These are phyloP conservation scores for Macrophya annulata DNA, from an alignment of 2,888 invertebrate genomes.

Conservation along the genomic window DNA sequence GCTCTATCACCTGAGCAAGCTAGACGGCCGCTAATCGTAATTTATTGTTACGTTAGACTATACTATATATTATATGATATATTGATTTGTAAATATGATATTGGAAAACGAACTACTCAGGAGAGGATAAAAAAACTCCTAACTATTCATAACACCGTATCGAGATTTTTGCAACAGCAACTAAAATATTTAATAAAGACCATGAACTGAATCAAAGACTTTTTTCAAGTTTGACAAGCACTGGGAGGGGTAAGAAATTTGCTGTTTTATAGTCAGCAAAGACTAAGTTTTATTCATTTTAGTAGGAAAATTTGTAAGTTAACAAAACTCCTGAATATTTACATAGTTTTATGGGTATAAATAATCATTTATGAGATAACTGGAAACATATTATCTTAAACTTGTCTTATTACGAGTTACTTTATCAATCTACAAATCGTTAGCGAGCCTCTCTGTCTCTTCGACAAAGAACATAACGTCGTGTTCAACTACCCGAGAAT, in stretches of 20 bases:
- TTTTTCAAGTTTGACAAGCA: too few relatives aligned
- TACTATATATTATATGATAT: slow-evolving; percentile 6
- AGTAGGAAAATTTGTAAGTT: background rate
- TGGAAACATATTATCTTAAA: background rate
- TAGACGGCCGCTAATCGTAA: background rate
- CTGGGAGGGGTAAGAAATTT: background rate
- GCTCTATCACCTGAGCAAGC: background rate
- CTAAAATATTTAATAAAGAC: background rate
- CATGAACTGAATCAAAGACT: background rate
- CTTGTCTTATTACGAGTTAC: background rate
- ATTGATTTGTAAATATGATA: slow-evolving; percentile 11
- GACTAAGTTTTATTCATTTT: background rate
- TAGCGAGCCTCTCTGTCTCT: slow-evolving; percentile 93
- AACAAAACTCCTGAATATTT: background rate
- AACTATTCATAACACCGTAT: background rate
- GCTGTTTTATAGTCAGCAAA: background rate
- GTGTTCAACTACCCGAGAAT: slow-evolving; percentile 89
- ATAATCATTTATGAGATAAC: background rate
- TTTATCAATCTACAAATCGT: slow-evolving; percentile 81
- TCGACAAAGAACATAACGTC: slow-evolving; percentile 94
- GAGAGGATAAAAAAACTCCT: background rate
- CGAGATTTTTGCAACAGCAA: background rate
- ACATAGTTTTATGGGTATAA: slow-evolving; percentile 33
- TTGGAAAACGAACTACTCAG: background rate
- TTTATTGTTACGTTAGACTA: slow-evolving; percentile 8